Conservation (phyloP, 2,797 vertebrate genomes). For the Bryconaethiops microstoma region DNA sequence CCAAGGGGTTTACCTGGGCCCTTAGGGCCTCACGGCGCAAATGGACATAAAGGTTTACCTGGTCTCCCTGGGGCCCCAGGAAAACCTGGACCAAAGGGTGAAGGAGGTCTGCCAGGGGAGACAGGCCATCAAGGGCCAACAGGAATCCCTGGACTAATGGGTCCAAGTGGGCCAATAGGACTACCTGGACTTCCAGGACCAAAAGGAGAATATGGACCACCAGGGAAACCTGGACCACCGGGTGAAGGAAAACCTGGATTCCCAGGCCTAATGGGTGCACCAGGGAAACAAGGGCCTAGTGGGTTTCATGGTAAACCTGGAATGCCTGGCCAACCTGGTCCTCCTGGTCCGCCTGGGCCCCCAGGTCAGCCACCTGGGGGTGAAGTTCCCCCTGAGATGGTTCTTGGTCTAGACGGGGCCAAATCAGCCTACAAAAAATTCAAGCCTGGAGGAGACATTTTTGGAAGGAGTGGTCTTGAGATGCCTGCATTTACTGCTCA, state of each 20-base stretch:
- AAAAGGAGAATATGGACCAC: conserved; percentile 86
- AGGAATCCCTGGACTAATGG: conserved; percentile 91
- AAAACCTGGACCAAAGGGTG: conserved; percentile 85
- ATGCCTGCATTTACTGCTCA: conserved; percentile 94
- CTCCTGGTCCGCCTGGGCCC: conserved; percentile 86
- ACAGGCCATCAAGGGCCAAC: conserved; percentile 88
- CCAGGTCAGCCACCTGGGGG: conserved; percentile 78
- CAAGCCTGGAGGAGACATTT: conserved; percentile 71
- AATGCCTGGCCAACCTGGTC: conserved; percentile 87
- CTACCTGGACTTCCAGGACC: conserved; percentile 88
- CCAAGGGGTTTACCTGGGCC: conserved; percentile 88
- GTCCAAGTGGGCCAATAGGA: conserved; percentile 91
- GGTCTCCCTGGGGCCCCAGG: conserved; percentile 84
- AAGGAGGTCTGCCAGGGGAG: conserved; percentile 82
- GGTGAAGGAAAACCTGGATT: conserved; percentile 87
- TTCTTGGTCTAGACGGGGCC: conserved; percentile 78
- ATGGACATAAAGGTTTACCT: conserved; percentile 83
- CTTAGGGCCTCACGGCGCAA: conserved; percentile 88
- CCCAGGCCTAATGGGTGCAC: conserved; percentile 84
- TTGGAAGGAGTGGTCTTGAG: conserved; percentile 70
- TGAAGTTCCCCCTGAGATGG: conserved; percentile 85
- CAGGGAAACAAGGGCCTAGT: conserved; percentile 85
- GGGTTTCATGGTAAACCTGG: conserved; percentile 89
- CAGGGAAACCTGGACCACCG: conserved; percentile 88
- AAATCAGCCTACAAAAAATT: conserved; percentile 83